These are phyloP conservation scores for Periplaneta americana DNA, from an alignment of 1,140 invertebrate genomes.

Conservation along the genomic window DNA sequence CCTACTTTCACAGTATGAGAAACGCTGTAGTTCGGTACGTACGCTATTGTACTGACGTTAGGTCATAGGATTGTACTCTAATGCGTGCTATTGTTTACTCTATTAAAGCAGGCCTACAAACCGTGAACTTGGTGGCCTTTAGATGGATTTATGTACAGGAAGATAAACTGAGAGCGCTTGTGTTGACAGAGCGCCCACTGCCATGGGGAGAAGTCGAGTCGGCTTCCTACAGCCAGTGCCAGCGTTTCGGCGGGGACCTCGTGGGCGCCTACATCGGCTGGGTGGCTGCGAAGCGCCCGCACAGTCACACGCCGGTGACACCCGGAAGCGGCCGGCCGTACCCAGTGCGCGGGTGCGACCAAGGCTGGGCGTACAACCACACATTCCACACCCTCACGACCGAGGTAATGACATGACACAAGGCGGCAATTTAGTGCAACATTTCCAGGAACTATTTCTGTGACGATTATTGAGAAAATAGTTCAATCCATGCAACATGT, in stretches of 20 bases:
- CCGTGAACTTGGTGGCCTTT: background rate
- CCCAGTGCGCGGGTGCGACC: background rate
- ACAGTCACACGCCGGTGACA: background rate
- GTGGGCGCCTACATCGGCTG: background rate
- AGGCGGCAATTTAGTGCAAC: too few relatives aligned
- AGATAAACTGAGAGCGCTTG: background rate
- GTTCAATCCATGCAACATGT: too few relatives aligned
- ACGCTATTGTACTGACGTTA: too few relatives aligned
- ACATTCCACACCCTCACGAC: background rate
- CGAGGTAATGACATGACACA: background rate
- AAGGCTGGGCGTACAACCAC: background rate
- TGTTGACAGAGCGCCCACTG: background rate
- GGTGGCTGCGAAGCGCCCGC: background rate
- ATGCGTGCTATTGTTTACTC: too few relatives aligned
- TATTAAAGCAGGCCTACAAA: too few relatives aligned
- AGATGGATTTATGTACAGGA: background rate
- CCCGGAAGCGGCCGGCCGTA: background rate
- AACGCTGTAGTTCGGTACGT: too few relatives aligned
- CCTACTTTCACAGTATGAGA: too few relatives aligned
- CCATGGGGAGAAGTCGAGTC: background rate
- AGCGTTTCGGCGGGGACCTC: background rate
- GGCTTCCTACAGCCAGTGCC: background rate
- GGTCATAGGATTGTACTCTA: too few relatives aligned
- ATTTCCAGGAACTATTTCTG: too few relatives aligned
- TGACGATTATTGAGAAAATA: too few relatives aligned